Percentiles rank a stretch among this genome's conserved stretches.
These are phyloP conservation scores for Strigamia transsilvanica DNA, from an alignment of 2,888 invertebrate genomes.

Conservation along the genomic window DNA sequence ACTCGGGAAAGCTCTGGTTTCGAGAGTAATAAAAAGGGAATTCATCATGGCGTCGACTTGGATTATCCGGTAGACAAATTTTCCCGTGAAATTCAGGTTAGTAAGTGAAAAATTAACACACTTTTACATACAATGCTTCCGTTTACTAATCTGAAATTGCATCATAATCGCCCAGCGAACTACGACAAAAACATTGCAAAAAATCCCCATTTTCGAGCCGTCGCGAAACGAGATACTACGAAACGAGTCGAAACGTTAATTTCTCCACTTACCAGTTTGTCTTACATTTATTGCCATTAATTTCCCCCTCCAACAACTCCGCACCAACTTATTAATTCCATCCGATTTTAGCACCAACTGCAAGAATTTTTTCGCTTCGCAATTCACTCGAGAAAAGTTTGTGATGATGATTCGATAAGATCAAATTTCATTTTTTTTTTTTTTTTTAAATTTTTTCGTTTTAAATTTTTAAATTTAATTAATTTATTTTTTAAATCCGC, in stretches of 20 bases:
- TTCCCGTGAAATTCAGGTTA: slow-evolving; percentile 49
- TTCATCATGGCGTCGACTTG: slow-evolving; percentile 31
- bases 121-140: background rate
- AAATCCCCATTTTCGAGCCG: background rate
- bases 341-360: background rate
- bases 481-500: background rate
- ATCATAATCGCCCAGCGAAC: background rate
- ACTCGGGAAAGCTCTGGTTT: background rate
- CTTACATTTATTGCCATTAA: background rate
- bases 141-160: background rate
- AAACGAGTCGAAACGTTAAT: background rate
- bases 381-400: background rate
- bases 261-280: background rate
- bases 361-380: background rate
- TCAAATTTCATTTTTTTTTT: slow-evolving; percentile 19
- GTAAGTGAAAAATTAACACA: slow-evolving; percentile 13
- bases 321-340: background rate
- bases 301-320: background rate
- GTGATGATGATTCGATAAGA: slow-evolving; percentile 30
- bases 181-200: slow-evolving; percentile 7
- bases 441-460: background rate
- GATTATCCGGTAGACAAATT: slow-evolving; percentile 25
- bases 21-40: background rate
- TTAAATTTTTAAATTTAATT: background rate
- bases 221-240: background rate